Evolutionary conservation across 2,888 invertebrate genomes (phyloP), one percentile per base, ranked within the genome.

Genomic region (Erebia ligea): DNA sequence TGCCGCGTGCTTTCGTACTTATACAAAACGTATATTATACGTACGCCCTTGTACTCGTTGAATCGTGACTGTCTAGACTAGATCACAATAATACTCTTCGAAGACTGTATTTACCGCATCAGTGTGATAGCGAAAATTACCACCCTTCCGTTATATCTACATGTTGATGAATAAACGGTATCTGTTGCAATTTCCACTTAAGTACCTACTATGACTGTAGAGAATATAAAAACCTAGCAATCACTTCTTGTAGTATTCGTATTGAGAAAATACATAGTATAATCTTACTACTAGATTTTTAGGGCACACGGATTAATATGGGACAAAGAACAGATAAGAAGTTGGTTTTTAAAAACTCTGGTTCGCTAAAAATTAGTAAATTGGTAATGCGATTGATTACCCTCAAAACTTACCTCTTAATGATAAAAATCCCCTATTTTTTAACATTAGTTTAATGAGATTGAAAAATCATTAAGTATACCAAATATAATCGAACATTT

Each of bases 1-100:
- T 61, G 4, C 8, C 19, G 34, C 50, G 25, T 58, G 48, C 58
- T 67, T 50, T 67, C 15, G n/a, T 48, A n/a, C 50, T 57, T 56
- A 9, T 25, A 58, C 58, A 34, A 59, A 67, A 50, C 21, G 42
- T 63, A 68, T 73, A 71, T 71, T 73, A 75, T 71, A 73, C 48
- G 19, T 59, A 67, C 66, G 68, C 58, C 64, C 64, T 59, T 69
- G 69, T 52, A 69, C 65, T 52, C 64, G 59, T 69, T 59, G 50
- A 58, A 59, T 58, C 69, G 65, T 69, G 69, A 69, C 69, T 63
- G 34, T 65, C 64, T 64, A 50, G 64, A 58, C 58, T 69, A 58
- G 34, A 69, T 59, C 11, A 67, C 67, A 67, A 67, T 67, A 67
- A 48, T n/a, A n/a, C 57, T 58, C 48, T 67, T 58, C 67, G 48